These are phyloP conservation scores for Psammodynastes pulverulentus DNA, from an alignment of 2,113 vertebrate genomes.

Conservation along the genomic window DNA sequence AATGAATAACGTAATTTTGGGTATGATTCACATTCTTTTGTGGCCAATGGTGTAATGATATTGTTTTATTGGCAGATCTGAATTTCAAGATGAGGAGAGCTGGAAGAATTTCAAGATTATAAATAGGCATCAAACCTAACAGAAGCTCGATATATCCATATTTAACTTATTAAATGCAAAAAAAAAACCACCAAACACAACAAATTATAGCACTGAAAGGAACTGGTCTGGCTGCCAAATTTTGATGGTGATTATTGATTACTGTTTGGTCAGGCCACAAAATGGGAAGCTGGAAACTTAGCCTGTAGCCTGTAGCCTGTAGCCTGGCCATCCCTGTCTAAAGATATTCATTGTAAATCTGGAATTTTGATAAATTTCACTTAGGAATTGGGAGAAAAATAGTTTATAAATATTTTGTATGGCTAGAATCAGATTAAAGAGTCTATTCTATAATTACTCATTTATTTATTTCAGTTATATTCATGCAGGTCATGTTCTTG, in stretches of 20 bases:
- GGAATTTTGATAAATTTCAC: not conserved
- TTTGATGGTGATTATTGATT: not conserved
- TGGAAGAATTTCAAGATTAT: not conserved
- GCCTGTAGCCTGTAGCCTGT: not conserved
- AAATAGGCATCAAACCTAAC: not conserved
- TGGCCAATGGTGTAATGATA: not conserved
- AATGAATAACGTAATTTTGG: not conserved
- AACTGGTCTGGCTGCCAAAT: not conserved
- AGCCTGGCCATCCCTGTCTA: not conserved
- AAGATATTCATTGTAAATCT: not conserved
- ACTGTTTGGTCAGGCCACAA: not conserved
- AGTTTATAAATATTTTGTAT: not conserved
- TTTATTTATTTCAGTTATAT: not conserved
- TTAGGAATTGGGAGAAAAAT: not conserved
- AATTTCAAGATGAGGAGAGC: not conserved
- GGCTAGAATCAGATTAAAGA: not conserved
- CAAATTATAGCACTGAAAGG: not conserved
- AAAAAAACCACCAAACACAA: not conserved
- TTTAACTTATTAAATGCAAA: not conserved
- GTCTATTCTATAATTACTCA: not conserved
- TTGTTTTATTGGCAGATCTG: not conserved
- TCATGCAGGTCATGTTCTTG: not conserved
- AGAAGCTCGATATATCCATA: not conserved
- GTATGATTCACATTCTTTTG: not conserved
- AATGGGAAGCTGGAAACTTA: not conserved